Conservation (phyloP, 2,797 vertebrate species). For the Fistularia commersonii region DNA sequence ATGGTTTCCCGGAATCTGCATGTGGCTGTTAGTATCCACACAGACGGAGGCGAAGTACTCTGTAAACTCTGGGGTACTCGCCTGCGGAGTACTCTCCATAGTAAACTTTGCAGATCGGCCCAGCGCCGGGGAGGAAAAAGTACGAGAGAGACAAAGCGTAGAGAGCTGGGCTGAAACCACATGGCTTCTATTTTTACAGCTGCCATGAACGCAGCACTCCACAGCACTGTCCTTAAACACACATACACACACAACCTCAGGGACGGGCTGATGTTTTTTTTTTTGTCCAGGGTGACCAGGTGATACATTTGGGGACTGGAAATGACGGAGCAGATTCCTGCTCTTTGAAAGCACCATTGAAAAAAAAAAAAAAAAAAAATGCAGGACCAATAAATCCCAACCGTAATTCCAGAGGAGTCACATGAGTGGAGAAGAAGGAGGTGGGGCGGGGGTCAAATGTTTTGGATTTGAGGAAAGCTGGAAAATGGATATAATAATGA, state of each 20-base stretch:
- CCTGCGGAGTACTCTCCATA: too few relatives aligned
- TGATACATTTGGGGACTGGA: constrained; percentile 18
- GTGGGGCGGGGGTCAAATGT: constrained; percentile 37
- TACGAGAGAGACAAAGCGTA: constrained; percentile 4
- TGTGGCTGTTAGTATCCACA: background rate
- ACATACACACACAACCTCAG: constrained; percentile 31
- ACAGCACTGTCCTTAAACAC: constrained; percentile 26
- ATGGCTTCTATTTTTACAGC: constrained; percentile 69
- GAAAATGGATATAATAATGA: constrained; percentile 42
- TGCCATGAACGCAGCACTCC: constrained; percentile 43
- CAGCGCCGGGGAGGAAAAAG: constrained; percentile 14
- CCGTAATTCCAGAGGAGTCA: constrained; percentile 42
- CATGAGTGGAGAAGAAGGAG: constrained; percentile 27
- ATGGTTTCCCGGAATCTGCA: background rate
- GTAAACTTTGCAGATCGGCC: too few relatives aligned
- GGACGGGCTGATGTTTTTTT: constrained; percentile 11
- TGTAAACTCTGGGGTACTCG: too few relatives aligned
- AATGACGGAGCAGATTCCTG: constrained; percentile 59
- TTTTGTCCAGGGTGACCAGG: constrained; percentile 23
- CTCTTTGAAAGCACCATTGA: constrained; percentile 6
- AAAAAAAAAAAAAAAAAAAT: constrained; percentile 28
- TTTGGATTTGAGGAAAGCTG: constrained; percentile 30
- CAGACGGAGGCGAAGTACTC: too few relatives aligned
- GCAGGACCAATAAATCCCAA: constrained; percentile 39
- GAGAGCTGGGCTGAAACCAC: constrained; percentile 36